Conservation (phyloP, 2,797 vertebrate species). For the Peromyscus eremicus region DNA sequence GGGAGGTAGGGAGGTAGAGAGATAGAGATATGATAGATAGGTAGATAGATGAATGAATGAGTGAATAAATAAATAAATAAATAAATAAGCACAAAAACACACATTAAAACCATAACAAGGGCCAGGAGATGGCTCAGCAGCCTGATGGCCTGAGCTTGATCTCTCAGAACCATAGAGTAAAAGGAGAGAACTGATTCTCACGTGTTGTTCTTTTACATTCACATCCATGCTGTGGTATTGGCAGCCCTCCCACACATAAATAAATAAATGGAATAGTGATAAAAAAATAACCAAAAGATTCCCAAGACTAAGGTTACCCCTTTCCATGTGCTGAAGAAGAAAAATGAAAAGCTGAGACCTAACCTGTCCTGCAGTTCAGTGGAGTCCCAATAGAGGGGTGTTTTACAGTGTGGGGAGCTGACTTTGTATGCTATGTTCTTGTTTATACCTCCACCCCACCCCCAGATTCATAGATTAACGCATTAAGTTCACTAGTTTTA, state of each 20-base stretch:
- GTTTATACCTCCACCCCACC: neutral
- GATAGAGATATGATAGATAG: neutral
- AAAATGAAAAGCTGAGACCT: neutral
- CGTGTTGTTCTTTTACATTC: neutral
- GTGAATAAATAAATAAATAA: neutral
- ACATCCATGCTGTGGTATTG: neutral
- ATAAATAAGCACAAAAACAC: neutral
- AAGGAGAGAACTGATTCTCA: neutral
- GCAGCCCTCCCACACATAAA: neutral
- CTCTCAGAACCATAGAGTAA: neutral
- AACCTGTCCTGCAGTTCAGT: neutral
- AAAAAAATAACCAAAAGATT: neutral
- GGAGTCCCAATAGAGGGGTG: neutral
- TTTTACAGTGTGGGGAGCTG: neutral
- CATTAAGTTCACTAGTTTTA: slow-evolving; percentile 12
- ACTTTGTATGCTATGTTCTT: neutral
- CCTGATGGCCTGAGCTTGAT: neutral
- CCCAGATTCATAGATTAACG: neutral
- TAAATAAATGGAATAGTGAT: neutral
- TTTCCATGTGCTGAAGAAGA: neutral
- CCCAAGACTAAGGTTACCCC: neutral
- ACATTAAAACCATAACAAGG: neutral
- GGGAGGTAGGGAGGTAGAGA: no score
- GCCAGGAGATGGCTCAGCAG: neutral
- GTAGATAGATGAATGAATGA: neutral